phyloP scores from a whole-genome alignment of 2,113 vertebrate species.

The Ammodytes marinus region DNA sequence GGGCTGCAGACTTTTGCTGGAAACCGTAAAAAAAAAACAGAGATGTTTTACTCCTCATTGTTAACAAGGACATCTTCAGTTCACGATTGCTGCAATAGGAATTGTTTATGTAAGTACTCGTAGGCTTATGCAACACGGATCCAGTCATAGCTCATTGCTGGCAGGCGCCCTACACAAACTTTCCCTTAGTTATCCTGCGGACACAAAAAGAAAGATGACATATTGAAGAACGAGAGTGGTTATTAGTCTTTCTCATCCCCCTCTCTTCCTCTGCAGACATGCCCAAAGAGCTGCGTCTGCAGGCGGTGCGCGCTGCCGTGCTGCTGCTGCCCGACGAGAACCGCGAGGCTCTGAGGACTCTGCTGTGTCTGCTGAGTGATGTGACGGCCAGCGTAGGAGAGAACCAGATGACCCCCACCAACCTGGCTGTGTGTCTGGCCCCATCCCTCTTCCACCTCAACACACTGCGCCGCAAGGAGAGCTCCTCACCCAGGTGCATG shows the following conservation, averaged over 20 bases:
- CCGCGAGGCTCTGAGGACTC: constrained; percentile 91
- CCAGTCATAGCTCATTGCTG: constrained; percentile 21
- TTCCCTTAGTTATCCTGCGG: constrained; percentile 5
- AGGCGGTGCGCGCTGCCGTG: constrained; percentile 91
- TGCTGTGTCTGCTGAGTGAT: constrained; percentile 94
- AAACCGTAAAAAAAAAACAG: constrained; percentile 43
- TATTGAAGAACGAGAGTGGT: constrained; percentile 7
- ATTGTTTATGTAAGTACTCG: constrained; percentile 32
- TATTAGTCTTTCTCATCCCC: constrained; percentile 14
- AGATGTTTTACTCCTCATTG: neutral
- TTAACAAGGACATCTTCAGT: neutral
- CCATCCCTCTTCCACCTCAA: constrained; percentile 98
- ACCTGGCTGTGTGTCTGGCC: constrained; percentile 96
- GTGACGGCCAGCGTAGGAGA: constrained; percentile 91
- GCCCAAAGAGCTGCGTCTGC: constrained; percentile 93
- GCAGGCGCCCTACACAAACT: neutral
- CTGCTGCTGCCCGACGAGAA: constrained; percentile 95
- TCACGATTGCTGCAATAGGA: neutral
- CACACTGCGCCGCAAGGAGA: constrained; percentile 91
- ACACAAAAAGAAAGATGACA: constrained; percentile 25
- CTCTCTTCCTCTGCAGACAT: constrained; percentile 85
- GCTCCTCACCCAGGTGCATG: constrained; percentile 90
- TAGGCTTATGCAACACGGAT: constrained; percentile 55
- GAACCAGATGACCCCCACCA: constrained; percentile 98
- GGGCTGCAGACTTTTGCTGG: too few relatives aligned